Base-by-base conservation (phyloP, 2,888 invertebrate species). In the Agonopterix heracliana region DNA sequence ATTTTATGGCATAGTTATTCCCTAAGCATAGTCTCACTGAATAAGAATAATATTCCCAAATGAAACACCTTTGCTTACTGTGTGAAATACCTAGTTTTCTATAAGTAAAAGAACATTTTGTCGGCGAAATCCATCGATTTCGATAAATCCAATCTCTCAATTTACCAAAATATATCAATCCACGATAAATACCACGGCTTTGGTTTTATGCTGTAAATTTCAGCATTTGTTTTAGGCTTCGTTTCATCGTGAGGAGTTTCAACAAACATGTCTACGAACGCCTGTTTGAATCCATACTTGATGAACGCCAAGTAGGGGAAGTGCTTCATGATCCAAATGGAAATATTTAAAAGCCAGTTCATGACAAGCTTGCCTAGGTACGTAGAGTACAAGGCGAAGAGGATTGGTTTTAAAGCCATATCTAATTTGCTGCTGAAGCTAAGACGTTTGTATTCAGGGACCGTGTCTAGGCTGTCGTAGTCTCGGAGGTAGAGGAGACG, bases 271-370 rank as follows among this genome's bases (percentile, higher is more conserved):
- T 91, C 83, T 0, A 93, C 91, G 46, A 90, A 80, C 0, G 93
- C 90, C n/a, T 89, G 72, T 53, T 83, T 86, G 3, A 90, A 67
- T 3, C 94, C 94, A 66, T 90, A 94, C 40, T 81, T 87, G 63
- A 90, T 90, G 73, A 92, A 92, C 0, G 94, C 93, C 42, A 94
- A 61, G 57, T 92, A 92, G 0, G 95, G 95, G 63, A 91, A 92
- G 48, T 92, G 90, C 57, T 90, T 90, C 72, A 93, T 91, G 0
- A 94, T 2, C 14, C 14, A 14, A 14, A 14, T 2, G 2, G 14
- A 14, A 14, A 14, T 14, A 2, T 14, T 14, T 14, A 14, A 14
- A 14, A 14, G 1, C 14, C 14, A 2, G 41, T 94, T 95, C 46
- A 93, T 89, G 59, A 91, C 90, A 43, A 88, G 72, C 9, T 93